Evolutionary conservation across 2,113 vertebrate genomes (phyloP), one percentile per base, ranked within the genome.

Genomic region (Hystrix brachyura): DNA sequence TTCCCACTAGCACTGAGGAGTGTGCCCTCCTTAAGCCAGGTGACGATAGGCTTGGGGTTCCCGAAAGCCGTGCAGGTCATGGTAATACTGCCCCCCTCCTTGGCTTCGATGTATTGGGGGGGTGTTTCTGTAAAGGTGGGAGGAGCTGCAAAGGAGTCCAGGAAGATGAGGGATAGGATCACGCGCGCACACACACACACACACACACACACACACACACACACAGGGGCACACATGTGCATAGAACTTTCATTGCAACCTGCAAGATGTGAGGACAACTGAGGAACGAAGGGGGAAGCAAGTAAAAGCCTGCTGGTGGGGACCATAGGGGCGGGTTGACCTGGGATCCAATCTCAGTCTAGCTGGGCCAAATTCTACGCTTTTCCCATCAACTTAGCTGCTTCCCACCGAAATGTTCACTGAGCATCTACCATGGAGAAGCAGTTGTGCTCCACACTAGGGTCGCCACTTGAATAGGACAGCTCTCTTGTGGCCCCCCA

Each of bases 11-110:
- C 98, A 97, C 98, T 98, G 55, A 99, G 98, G 98, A 99, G 99
- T 72, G 99, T 99, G 96, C 99, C 99, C 95, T 99, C 99, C 96
- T 99, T 98, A 95, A 99, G 99, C 99, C 99, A 99, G 98, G 99
- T 99, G 98, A 99, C 99, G 51, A 99, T 99, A 88, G 99, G 99
- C 98, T 99, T 99, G 88, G 99, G 99, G 98, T 99, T 99, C 97
- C 99, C 99, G 19, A 99, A 99, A 79, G 99, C 99, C 94, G 99
- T 99, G 98, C 99, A 99, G 97, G 99, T 99, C 97, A 99, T 98
- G 96, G 99, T 99, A 95, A 99, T 98, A 65, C 99, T 99, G 97
- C 99, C 99, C 53, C 99, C 99, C 98, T 99, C 99, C 98, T 99
- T 99, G 0, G 99, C 99, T 98, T 99, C 99, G 95, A 99, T 99